Conservation (phyloP, 1,140 invertebrate species). For the Acromyrmex charruanus region DNA sequence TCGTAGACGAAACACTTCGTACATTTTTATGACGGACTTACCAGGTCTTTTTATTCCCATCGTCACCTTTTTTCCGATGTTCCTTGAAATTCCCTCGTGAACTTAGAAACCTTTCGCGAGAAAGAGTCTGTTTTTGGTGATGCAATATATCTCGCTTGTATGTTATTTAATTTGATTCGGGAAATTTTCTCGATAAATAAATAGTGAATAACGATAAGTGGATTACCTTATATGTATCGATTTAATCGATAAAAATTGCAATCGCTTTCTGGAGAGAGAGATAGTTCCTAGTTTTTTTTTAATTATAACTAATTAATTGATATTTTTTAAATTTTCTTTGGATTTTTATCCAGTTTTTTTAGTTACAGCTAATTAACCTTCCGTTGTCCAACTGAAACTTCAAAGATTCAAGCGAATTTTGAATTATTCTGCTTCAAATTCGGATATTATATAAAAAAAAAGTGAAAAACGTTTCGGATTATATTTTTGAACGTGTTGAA, state of each 20-base stretch:
- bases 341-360: no score
- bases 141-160: neutral
- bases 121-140: neutral
- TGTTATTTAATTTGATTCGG: neutral
- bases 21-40: slow-evolving; percentile 51
- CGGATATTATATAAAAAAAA: no score
- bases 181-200: neutral
- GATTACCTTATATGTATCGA: neutral
- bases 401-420: no score
- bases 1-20: slow-evolving; percentile 32
- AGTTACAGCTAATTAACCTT: no score
- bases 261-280: neutral
- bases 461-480: no score
- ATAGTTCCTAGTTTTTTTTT: neutral
- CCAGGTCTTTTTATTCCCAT: neutral
- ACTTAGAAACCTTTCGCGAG: neutral
- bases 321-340: no score
- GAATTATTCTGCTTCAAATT: no score
- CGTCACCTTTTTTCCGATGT: neutral
- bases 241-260: neutral
- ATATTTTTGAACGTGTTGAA: no score
- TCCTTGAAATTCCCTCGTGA: neutral
- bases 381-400: no score
- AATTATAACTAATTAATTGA: neutral
- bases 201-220: slow-evolving; percentile 8